Base-by-base conservation (phyloP, 35 echinoderm and acorn worm genomes). In the Lytechinus pictus region DNA sequence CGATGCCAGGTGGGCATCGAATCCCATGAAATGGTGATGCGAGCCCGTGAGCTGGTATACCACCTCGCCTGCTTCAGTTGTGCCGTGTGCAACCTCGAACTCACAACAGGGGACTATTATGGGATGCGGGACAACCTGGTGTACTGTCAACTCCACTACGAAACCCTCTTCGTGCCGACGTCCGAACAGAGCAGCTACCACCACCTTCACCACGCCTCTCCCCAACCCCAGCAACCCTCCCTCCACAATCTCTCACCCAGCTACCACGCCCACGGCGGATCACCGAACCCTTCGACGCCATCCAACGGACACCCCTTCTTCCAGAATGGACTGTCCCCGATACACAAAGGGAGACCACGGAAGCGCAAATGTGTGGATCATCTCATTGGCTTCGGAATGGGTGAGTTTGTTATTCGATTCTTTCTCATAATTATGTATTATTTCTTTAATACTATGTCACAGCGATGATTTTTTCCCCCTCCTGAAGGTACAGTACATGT, bases 1-100 rank as follows among this genome's bases (percentile, higher is more conserved):
- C 97, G 98, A 1, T 99, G 98, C 95, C 91, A 97, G 79, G 21
- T 96, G 52, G 97, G 96, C 27, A 99, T 99, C 94, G 95, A 97
- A n/a, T 96, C 98, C 6, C 97, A 96, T 79, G 98, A 99, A 94
- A 98, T 99, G 97, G 98, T 99, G 7, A 99, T 99, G 98, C 86
- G 98, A 44, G 98, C 98, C 16, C 96, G 97, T 10, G 96, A 97
- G 9, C 92, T 99, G 8, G 98, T 99, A 28, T 99, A 96, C 87
- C 98, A 99, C 57, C 96, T 99, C 51, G 29, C 95, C 54, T 99
- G 98, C 94, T 99, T 99, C 92, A 98, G 97, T 33, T 99, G 98
- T 87, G 95, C 96, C 13, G 87, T 92, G 4, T 99, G 98, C 95
- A 99, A 95, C 79, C 94, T 94, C 54, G 94, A 96, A 29, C 93